Evolutionary conservation across 2,797 vertebrate genomes (phyloP).

Genomic region (Loris lydekkerianus): DNA sequence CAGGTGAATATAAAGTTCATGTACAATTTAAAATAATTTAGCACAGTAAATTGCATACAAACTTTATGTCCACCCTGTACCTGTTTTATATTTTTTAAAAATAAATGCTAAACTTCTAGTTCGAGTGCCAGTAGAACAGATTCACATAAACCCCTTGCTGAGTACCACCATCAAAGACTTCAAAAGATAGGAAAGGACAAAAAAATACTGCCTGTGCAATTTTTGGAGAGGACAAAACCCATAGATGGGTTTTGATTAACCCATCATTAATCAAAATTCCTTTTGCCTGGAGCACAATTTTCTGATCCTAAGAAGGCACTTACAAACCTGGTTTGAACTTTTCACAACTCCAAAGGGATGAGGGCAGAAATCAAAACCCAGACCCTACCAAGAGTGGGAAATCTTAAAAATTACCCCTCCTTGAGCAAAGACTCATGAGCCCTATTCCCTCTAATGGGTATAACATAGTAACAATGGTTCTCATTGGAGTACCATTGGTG

Average conservation of each 20-base stretch:
- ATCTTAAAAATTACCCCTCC: not conserved
- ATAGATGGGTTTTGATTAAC: not conserved
- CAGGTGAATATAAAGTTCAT: too few relatives aligned
- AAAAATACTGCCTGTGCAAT: not conserved
- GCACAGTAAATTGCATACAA: too few relatives aligned
- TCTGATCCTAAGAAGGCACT: not conserved
- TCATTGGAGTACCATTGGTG: not conserved
- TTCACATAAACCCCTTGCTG: not conserved
- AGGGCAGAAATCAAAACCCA: conserved; percentile 14
- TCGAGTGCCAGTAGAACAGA: not conserved
- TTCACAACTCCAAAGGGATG: not conserved
- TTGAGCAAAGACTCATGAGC: not conserved
- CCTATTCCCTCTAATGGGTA: not conserved
- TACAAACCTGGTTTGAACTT: not conserved
- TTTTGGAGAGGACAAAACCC: not conserved
- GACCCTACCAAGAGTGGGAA: not conserved
- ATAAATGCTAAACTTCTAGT: not conserved
- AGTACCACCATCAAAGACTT: not conserved
- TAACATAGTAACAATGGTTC: not conserved
- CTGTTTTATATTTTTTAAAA: not conserved
- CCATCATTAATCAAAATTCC: not conserved
- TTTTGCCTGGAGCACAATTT: not conserved
- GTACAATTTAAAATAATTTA: too few relatives aligned
- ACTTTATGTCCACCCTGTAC: too few relatives aligned
- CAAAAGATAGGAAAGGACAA: not conserved